These are phyloP conservation scores for Junonia oenone DNA, from an alignment of 2,888 invertebrate species.

Conservation along the genomic window DNA sequence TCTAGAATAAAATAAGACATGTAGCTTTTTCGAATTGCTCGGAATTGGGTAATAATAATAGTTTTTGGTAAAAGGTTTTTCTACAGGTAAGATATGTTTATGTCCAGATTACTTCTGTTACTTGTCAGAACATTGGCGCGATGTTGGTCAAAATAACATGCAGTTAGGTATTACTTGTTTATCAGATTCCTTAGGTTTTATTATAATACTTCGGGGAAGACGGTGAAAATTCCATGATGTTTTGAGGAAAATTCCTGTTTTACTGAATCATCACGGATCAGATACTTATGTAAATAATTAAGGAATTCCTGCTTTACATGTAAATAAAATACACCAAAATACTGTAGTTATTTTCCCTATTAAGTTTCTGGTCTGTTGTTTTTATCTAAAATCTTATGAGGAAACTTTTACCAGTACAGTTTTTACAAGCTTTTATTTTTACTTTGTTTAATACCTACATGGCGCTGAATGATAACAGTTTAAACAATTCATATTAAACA, in stretches of 20 bases:
- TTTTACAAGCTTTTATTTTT: not conserved
- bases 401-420: not conserved
- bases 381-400: not conserved
- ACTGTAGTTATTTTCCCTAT: not conserved
- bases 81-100: not conserved
- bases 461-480: no score
- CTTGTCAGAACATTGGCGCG: not conserved
- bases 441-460: not conserved
- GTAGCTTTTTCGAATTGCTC: no score
- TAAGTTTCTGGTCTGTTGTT: not conserved
- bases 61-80: no score
- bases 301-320: not conserved
- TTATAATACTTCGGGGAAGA: constrained; percentile 6
- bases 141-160: not conserved
- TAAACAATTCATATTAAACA: no score
- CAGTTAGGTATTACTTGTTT: constrained; percentile 2
- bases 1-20: no score
- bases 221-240: not conserved
- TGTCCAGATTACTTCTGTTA: not conserved
- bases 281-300: not conserved
- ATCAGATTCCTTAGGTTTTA: constrained; percentile 2
- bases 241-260: constrained; percentile 12
- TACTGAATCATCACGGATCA: constrained; percentile 3
- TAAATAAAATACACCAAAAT: not conserved
- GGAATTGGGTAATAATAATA: no score